phyloP scores from a whole-genome alignment of 2,113 vertebrate genomes.

The Kryptolebias marmoratus region DNA sequence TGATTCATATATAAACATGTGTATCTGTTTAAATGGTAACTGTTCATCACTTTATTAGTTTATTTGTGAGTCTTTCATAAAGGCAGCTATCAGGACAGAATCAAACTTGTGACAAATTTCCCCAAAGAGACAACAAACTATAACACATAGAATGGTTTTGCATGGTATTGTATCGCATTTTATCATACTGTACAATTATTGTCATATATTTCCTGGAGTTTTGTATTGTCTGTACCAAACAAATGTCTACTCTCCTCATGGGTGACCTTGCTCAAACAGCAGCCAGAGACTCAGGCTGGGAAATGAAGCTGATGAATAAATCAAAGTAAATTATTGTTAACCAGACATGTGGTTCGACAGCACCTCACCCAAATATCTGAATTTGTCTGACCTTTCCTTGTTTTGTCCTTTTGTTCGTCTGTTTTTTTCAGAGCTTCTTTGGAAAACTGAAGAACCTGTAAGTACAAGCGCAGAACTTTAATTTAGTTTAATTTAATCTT shows the following conservation, averaged over 20 bases:
- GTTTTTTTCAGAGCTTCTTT: slow-evolving; percentile 76
- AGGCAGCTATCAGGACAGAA: no score
- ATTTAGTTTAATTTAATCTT: neutral
- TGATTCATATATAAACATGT: no score
- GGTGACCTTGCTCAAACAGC: neutral
- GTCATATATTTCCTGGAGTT: neutral
- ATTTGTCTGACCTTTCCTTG: no score
- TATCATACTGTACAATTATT: no score
- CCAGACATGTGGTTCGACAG: neutral
- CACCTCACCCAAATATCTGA: neutral
- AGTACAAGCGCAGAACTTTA: slow-evolving; percentile 25
- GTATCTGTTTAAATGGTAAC: no score
- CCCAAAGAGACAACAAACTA: no score
- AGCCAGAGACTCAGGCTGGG: slow-evolving; percentile 11
- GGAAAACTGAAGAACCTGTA: slow-evolving; percentile 77
- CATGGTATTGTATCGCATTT: no score
- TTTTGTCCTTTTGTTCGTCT: slow-evolving; percentile 4
- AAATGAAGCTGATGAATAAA: slow-evolving; percentile 16
- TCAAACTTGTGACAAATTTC: no score
- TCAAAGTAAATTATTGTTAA: slow-evolving; percentile 34
- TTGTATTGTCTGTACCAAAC: neutral
- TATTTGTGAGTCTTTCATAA: no score
- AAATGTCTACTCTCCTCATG: slow-evolving; percentile 20
- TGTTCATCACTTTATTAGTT: no score
- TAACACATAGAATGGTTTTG: no score